These are phyloP conservation scores for Geopemphigus sp. DNA, from an alignment of 1,140 invertebrate species.

Conservation along the genomic window DNA sequence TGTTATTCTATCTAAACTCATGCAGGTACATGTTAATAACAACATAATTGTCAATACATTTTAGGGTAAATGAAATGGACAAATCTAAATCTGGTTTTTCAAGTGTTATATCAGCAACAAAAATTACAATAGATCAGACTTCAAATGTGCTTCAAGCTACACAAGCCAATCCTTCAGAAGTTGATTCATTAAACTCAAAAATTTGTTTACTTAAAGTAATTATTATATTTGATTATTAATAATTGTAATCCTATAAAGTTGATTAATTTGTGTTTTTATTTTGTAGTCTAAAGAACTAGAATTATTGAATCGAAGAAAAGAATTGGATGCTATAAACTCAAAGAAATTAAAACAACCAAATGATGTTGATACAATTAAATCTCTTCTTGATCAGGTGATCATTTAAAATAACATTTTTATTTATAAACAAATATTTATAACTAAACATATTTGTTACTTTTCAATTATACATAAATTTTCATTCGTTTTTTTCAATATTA, in stretches of 20 bases:
- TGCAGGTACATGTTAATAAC: conserved; percentile 31
- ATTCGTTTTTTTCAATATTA: too few species aligned
- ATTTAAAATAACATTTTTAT: background rate
- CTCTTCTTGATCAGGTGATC: conserved; percentile 61
- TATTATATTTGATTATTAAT: conserved; percentile 10
- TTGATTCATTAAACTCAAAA: conserved; percentile 63
- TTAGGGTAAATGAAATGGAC: conserved; percentile 46
- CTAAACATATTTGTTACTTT: too few species aligned
- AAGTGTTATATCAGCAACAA: conserved; percentile 28
- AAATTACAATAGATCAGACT: conserved; percentile 55
- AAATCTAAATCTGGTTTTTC: conserved; percentile 45
- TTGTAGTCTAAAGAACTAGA: conserved; percentile 70
- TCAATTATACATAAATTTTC: too few species aligned
- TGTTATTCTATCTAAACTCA: background rate
- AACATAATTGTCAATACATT: conserved; percentile 7
- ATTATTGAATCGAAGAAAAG: conserved; percentile 59
- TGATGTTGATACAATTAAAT: conserved; percentile 57
- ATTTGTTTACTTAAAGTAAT: conserved; percentile 66
- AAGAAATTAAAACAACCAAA: conserved; percentile 56
- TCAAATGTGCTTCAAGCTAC: conserved; percentile 61
- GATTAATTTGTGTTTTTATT: conserved; percentile 50
- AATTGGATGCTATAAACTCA: conserved; percentile 61
- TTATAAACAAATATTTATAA: too few species aligned
- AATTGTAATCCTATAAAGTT: background rate
- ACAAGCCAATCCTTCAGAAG: conserved; percentile 66